Evolutionary conservation across 2,888 invertebrate genomes (phyloP), one percentile per base, ranked within the genome.

Genomic region (Myathropa florea): DNA sequence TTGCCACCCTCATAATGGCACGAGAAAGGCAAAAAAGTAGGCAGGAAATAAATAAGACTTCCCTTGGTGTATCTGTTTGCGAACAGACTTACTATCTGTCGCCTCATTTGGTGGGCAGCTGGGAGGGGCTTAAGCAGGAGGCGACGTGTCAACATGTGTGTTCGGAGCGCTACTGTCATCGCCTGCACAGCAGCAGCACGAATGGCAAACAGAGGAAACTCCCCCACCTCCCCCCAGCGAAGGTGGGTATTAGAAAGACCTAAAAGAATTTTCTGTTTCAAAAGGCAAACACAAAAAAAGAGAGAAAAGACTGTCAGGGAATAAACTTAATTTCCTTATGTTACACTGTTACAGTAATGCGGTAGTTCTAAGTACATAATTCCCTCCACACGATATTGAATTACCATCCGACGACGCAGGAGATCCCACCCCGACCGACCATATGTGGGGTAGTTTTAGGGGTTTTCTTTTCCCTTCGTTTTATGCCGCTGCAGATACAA

Each of bases 281-380:
- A 23, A 64, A 61, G 60, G 21, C 18, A 63, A 24, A 14, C 0
- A 14, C 3, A 71, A 33, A 36, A 33, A 33, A 39, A 33, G 64
- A 63, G 28, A 28, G 59, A 79, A 28, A 24, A 26, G 4, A 3
- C 14, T 33, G 33, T 7, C 39, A 36, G 46, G 64, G 60, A 77
- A 77, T 77, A 85, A 85, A 81, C 85, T 85, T 85, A 85, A 85
- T 82, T 85, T 85, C 85, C 86, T 86, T 85, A 85, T 82, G 85
- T 78, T 86, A 82, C 65, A 82, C 71, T 71, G 78, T 70, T 77
- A 72, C 64, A 60, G 70, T 86, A 86, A 86, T 86, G 86, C 78
- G 82, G 86, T 83, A 86, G 86, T 86, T 86, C 78, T 82, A 86
- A 86, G 86, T 83, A 86, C 78, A 79, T 86, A 86, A 86, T 86